Evolutionary conservation across 2,797 vertebrate genomes (phyloP).

Genomic region (Megaceryle alcyon): DNA sequence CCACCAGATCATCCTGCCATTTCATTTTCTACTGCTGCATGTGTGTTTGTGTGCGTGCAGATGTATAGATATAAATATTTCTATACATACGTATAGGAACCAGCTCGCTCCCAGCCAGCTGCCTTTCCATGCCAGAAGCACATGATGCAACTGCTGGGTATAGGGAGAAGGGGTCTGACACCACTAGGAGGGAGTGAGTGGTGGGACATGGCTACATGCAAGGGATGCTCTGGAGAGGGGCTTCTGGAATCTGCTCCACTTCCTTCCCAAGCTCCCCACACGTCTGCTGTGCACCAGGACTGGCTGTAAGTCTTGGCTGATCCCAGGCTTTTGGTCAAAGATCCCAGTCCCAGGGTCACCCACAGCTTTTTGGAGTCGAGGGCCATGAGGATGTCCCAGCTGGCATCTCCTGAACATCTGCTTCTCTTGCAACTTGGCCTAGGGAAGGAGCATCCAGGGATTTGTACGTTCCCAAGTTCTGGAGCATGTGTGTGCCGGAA

Average conservation of each 20-base stretch:
- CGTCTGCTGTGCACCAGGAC: not conserved
- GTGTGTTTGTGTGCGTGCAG: not conserved
- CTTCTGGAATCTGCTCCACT: not conserved
- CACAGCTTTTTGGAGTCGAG: not conserved
- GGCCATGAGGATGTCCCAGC: not conserved
- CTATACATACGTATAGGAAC: not conserved
- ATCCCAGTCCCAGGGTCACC: not conserved
- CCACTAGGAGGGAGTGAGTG: not conserved
- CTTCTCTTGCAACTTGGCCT: not conserved
- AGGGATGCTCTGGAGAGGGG: constrained; percentile 6
- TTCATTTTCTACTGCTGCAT: constrained; percentile 27
- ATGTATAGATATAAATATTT: not conserved
- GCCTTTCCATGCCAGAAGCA: not conserved
- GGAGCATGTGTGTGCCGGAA: constrained; percentile 58
- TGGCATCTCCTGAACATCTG: not conserved
- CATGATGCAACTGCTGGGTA: not conserved
- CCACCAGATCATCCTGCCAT: not conserved
- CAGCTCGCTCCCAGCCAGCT: constrained; percentile 12
- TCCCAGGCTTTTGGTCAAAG: not conserved
- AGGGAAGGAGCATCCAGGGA: constrained; percentile 22
- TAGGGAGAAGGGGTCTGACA: not conserved
- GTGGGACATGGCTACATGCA: not conserved
- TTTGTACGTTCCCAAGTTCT: constrained; percentile 26
- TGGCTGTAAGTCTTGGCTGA: accelerated
- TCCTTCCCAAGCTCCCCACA: not conserved